Conservation (phyloP, 2,113 vertebrate species). For the Hippotragus niger region DNA sequence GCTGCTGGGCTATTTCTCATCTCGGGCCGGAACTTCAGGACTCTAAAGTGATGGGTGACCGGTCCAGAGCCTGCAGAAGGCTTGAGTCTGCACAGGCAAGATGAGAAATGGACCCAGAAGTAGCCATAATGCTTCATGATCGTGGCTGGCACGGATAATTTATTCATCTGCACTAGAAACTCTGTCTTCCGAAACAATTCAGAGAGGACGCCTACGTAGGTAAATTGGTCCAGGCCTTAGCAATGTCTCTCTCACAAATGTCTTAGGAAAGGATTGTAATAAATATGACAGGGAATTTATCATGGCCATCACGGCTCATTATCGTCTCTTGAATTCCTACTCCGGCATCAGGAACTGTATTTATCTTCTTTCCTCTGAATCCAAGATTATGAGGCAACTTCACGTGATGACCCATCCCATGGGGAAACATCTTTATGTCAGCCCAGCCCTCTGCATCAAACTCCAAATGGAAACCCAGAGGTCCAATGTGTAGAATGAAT, state of each 20-base stretch:
- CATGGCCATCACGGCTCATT: not conserved
- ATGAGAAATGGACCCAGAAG: not conserved
- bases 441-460: not conserved
- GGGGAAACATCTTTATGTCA: not conserved
- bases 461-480: not conserved
- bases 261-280: not conserved
- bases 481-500: not conserved
- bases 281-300: not conserved
- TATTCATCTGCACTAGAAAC: not conserved
- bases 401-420: not conserved
- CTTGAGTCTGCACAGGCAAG: not conserved
- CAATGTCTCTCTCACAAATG: not conserved
- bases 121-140: not conserved
- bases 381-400: not conserved
- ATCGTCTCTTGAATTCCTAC: not conserved
- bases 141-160: not conserved
- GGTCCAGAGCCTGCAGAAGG: not conserved
- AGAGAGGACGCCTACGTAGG: not conserved
- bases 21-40: not conserved
- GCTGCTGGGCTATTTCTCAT: not conserved
- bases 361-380: not conserved
- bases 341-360: not conserved
- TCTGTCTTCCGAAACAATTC: not conserved
- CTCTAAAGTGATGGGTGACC: not conserved
- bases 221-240: not conserved